Evolutionary conservation across 2,113 vertebrate genomes (phyloP).

Genomic region (Myxocyprinus asiaticus): DNA sequence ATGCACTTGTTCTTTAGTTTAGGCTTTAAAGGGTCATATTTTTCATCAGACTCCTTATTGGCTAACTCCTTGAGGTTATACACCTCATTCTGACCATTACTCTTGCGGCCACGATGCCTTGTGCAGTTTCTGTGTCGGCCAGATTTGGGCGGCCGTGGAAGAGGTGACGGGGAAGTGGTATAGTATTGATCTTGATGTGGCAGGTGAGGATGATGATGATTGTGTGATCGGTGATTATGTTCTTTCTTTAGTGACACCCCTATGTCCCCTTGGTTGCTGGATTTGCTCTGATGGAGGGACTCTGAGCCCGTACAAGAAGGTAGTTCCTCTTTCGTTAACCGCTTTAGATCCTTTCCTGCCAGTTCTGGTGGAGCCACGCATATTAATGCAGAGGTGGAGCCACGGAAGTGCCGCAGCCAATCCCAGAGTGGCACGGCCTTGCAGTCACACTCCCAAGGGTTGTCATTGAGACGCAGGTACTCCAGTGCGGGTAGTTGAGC

Average conservation of each 20-base stretch:
- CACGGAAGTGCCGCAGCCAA: conserved; percentile 90
- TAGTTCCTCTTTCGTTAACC: conserved; percentile 83
- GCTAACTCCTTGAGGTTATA: conserved; percentile 63
- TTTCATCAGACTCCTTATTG: conserved; percentile 65
- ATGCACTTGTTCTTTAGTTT: conserved; percentile 90
- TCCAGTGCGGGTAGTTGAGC: conserved; percentile 86
- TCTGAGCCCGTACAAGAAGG: conserved; percentile 76
- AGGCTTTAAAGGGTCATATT: conserved; percentile 67
- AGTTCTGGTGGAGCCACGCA: conserved; percentile 79
- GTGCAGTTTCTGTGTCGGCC: conserved; percentile 86
- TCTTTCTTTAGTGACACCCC: conserved; percentile 81
- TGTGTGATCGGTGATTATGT: conserved; percentile 67
- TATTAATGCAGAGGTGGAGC: conserved; percentile 85
- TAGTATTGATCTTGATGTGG: conserved; percentile 74
- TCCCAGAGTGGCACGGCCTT: conserved; percentile 91
- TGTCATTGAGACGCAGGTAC: conserved; percentile 94
- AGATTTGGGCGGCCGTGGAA: conserved; percentile 68
- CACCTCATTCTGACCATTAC: conserved; percentile 77
- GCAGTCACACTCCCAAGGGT: conserved; percentile 94
- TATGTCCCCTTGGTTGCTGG: conserved; percentile 72
- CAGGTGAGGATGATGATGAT: conserved; percentile 73
- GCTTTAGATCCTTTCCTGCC: conserved; percentile 85
- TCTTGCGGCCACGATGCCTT: conserved; percentile 73
- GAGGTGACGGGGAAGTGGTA: conserved; percentile 63
- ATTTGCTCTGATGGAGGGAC: conserved; percentile 78